A percentile compares a stretch with the other conserved stretches of the same genome.
phyloP scores from a whole-genome alignment of 2,888 invertebrate genomes.

The Agrochola litura region DNA sequence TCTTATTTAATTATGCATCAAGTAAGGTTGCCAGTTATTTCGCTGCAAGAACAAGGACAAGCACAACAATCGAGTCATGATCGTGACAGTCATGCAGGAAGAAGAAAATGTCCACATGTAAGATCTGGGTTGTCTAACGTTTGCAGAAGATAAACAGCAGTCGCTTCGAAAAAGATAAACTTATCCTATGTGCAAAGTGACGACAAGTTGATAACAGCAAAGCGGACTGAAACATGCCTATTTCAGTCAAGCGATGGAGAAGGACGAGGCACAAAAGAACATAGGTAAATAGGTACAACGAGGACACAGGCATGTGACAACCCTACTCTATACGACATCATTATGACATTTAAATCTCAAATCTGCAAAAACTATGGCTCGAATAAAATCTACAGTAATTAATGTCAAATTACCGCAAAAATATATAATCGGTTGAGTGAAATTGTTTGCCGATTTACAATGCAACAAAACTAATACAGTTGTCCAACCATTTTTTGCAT shows the following conservation, averaged over 20 bases:
- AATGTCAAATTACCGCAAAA: constrained; percentile 7
- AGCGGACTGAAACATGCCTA: background rate
- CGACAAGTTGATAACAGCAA: background rate
- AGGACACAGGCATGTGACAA: background rate
- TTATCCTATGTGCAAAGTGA: background rate
- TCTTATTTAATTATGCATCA: constrained; percentile 7
- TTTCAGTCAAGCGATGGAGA: background rate
- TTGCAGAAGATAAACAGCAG: background rate
- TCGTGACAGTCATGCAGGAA: background rate
- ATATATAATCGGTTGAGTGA: constrained; percentile 5
- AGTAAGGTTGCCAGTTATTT: background rate
- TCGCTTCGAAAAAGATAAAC: background rate
- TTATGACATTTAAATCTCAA: constrained; percentile 4
- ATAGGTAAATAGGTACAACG: background rate
- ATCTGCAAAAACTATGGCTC: constrained; percentile 13
- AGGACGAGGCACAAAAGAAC: background rate
- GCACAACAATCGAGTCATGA: background rate
- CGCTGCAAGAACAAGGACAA: background rate
- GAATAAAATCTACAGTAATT: background rate
- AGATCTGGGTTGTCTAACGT: background rate
- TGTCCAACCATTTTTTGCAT: constrained; percentile 15
- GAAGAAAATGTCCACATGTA: too few relatives aligned
- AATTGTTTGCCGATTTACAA: constrained; percentile 1
- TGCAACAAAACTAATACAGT: constrained; percentile 19
- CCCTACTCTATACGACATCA: background rate